Percentiles rank a stretch among this genome's conserved stretches.
These are phyloP conservation scores for Panzeria rudis DNA, from an alignment of 2,888 invertebrate species.

Conservation along the genomic window DNA sequence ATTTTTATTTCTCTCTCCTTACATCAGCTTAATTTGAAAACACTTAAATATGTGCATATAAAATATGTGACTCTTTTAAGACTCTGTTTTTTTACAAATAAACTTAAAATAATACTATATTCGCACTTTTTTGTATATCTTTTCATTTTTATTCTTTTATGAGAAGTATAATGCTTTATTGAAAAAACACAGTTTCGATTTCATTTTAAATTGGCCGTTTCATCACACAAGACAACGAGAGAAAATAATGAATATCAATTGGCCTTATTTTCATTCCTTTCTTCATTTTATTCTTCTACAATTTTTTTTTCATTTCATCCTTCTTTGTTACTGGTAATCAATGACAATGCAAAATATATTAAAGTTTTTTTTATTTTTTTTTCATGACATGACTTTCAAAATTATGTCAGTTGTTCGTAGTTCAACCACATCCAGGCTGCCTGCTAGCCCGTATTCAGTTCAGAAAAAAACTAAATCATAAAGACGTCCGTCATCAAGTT, in stretches of 20 bases:
- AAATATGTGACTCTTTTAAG: conserved; percentile 11
- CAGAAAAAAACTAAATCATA: conserved; percentile 19
- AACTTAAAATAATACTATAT: not conserved
- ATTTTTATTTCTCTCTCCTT: too few relatives aligned
- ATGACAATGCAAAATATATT: conserved; percentile 75
- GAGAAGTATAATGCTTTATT: conserved; percentile 46
- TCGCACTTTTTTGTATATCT: not conserved
- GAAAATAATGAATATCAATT: conserved; percentile 76
- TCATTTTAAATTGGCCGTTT: conserved; percentile 79
- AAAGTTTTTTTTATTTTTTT: conserved; percentile 21
- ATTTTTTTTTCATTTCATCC: conserved; percentile 37
- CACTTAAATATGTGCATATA: too few relatives aligned
- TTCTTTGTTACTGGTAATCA: conserved; percentile 71
- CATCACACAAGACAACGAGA: conserved; percentile 58
- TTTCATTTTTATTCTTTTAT: conserved; percentile 72
- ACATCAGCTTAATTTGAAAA: too few relatives aligned
- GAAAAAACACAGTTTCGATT: conserved; percentile 48
- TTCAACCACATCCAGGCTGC: conserved; percentile 25
- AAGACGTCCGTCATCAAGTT: conserved; percentile 74
- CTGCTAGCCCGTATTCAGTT: conserved; percentile 15
- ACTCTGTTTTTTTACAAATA: not conserved
- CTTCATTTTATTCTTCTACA: conserved; percentile 31
- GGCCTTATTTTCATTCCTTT: conserved; percentile 76
- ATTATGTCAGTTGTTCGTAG: conserved; percentile 37
- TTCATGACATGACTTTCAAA: conserved; percentile 58